Conservation (phyloP, 2,113 vertebrate species). For the Semnopithecus entellus region DNA sequence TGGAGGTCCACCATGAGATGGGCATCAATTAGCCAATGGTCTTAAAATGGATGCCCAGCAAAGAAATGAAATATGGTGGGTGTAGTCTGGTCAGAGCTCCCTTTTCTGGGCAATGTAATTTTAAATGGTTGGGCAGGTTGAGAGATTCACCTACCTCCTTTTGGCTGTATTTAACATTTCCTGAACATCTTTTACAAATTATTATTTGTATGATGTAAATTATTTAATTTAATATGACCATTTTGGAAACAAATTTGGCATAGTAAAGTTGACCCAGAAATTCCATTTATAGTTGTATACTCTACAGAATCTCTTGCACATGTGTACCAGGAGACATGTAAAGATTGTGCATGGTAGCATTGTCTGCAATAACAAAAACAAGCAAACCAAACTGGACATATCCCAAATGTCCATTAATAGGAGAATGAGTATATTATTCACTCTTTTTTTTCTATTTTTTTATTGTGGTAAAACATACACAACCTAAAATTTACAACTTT, state of each 20-base stretch:
- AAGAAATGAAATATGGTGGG: not conserved
- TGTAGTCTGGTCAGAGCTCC: not conserved
- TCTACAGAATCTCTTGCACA: not conserved
- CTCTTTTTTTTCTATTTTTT: not conserved
- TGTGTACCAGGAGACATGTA: not conserved
- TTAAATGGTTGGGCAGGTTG: not conserved
- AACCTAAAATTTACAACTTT: not conserved
- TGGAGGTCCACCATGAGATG: not conserved
- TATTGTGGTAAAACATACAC: not conserved
- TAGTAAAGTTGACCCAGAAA: not conserved
- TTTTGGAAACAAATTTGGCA: not conserved
- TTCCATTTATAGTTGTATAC: not conserved
- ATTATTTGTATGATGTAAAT: not conserved
- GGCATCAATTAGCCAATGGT: not conserved
- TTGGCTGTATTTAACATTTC: not conserved
- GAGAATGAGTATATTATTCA: not conserved
- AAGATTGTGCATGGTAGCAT: not conserved
- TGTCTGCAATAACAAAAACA: not conserved
- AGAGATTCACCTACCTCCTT: not conserved
- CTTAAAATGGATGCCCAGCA: not conserved
- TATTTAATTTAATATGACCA: not conserved
- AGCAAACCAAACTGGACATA: not conserved
- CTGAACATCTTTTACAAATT: constrained; percentile 1
- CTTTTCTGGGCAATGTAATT: not conserved
- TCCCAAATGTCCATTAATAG: not conserved